Base-by-base conservation (phyloP, 2,113 vertebrate genomes). In the Pongo abelii region DNA sequence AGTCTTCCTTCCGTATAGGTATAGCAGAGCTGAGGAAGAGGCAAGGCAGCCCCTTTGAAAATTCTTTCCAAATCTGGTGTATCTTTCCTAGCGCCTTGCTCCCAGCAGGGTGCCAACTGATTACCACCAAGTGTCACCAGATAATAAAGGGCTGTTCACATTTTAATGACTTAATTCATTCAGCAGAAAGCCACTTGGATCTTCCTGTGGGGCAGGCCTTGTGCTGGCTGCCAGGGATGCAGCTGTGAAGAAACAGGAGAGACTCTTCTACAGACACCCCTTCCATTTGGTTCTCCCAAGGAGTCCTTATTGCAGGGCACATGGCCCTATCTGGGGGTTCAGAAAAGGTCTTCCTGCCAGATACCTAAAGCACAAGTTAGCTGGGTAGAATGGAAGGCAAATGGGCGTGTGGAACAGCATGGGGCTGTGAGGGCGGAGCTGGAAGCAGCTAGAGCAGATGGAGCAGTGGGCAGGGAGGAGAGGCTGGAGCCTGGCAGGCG, bases 271-370 rank as follows among this genome's bases (percentile, higher is more conserved):
- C 10, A 20, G 52, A 74, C 3, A 27, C 3, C 6, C 27, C 13
- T 52, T 52, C 67, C 16, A 9, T 79, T n/a, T 18, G 27, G 4
- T 67, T 84, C 48, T 40, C 43, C 25, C 0, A 2, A 70, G 35
- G n/a, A 48, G 48, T 86, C 80, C 46, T 17, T 67, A 12, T 32
- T 67, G 9, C 1, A 67, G 43, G 46, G 17, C 38, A 13, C 1
- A 5, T 3, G 20, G 23, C 25, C 46, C 16, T 18, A 8, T 18
- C 85, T 38, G 32, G 8, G 22, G 32, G 32, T 27, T 69, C 55
- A 89, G 55, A 67, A 38, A 84, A 48, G 38, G 48, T 40, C 78
- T 77, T 97, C 38, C 38, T n/a, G 57, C 46, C 48, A 69, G 80
- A 43, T 27, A 12, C 18, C 4, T 16, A 74, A 81, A 75, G 48